Conservation (phyloP, 2,888 invertebrate species). For the Hyalella azteca region DNA sequence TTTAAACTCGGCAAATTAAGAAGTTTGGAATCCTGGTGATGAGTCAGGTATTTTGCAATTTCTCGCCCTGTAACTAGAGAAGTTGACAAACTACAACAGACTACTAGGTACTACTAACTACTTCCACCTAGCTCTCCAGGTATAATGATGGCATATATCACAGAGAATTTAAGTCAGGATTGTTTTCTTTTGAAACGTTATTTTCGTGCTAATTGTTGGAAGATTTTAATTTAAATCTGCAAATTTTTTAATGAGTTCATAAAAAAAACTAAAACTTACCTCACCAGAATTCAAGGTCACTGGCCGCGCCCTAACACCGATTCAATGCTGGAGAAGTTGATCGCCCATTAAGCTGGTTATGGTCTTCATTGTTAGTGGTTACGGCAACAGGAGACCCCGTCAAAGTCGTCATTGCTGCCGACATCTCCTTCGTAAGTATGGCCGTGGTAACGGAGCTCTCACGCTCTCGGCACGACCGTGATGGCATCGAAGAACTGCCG, state of each 20-base stretch:
- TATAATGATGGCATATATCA: background rate
- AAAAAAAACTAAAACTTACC: background rate
- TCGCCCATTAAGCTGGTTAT: background rate
- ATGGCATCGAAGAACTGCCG: conserved; percentile 40
- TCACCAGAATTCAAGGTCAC: too few relatives aligned
- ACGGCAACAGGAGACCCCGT: background rate
- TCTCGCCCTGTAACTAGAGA: background rate
- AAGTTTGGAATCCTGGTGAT: too few relatives aligned
- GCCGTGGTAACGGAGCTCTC: conserved; percentile 37
- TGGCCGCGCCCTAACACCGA: background rate
- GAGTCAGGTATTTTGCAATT: background rate
- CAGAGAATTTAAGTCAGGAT: background rate
- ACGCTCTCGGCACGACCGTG: conserved; percentile 36
- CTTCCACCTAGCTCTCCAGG: background rate
- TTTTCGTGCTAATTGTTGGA: background rate
- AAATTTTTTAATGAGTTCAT: background rate
- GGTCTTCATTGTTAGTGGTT: background rate
- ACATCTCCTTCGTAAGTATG: conserved; percentile 29
- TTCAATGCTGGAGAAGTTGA: background rate
- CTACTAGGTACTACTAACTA: background rate
- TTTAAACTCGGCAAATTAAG: too few relatives aligned
- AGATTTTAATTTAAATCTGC: background rate
- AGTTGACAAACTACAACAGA: background rate
- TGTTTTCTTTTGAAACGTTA: background rate
- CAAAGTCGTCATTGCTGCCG: background rate